These are phyloP conservation scores for Hyles euphorbiae DNA, from an alignment of 1,140 invertebrate genomes.

Conservation along the genomic window DNA sequence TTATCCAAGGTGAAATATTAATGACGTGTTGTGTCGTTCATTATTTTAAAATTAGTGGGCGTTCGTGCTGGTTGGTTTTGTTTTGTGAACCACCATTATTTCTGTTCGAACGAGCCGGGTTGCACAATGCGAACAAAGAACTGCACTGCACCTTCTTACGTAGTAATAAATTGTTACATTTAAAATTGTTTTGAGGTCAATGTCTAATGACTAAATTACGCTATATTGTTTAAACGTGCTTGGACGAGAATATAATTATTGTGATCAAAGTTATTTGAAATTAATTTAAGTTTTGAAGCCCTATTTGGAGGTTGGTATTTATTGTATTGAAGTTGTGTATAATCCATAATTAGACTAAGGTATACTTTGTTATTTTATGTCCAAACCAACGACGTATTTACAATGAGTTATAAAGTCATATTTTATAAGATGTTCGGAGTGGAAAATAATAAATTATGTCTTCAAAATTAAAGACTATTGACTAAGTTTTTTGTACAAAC, in stretches of 20 bases:
- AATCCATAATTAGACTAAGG: no score
- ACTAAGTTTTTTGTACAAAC: no score
- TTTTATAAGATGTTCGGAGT: no score
- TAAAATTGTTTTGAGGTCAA: constrained; percentile 37
- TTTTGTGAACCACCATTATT: constrained; percentile 24
- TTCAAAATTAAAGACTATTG: no score
- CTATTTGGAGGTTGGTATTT: no score
- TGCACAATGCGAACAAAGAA: constrained; percentile 26
- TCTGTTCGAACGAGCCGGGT: constrained; percentile 16
- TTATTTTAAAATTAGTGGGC: constrained; percentile 14
- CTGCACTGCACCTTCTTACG: constrained; percentile 16
- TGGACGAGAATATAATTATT: neutral
- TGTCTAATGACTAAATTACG: constrained; percentile 17
- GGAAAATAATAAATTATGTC: no score
- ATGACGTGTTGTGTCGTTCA: constrained; percentile 9
- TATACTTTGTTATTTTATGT: no score
- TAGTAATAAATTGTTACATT: constrained; percentile 25
- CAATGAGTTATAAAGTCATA: no score
- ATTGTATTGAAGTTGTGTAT: no score
- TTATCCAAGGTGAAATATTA: constrained; percentile 4
- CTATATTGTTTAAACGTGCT: neutral
- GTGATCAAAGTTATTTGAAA: no score
- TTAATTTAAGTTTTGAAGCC: no score
- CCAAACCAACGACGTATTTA: no score
- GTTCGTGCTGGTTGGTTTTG: constrained; percentile 18